Evolutionary conservation across 2,797 vertebrate genomes (phyloP).

Genomic region (Austrolebias charrua): DNA sequence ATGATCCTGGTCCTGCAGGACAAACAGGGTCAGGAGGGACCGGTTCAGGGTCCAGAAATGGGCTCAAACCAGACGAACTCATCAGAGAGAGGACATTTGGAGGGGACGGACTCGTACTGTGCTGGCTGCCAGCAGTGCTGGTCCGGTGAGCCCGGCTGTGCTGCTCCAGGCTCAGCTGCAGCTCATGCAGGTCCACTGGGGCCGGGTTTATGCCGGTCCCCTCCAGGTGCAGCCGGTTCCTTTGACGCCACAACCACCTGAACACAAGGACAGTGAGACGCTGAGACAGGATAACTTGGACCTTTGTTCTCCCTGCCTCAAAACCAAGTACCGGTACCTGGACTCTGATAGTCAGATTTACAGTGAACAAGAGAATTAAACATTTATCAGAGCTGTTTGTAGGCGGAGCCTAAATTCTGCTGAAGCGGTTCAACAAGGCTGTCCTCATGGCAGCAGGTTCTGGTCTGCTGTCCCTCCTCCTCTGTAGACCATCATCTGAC

Average conservation of each 20-base stretch:
- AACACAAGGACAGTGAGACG: not conserved
- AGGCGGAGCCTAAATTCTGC: no score
- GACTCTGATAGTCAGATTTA: no score
- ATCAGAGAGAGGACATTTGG: not conserved
- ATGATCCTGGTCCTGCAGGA: slow-evolving; percentile 56
- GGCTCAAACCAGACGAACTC: no score
- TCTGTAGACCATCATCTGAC: no score
- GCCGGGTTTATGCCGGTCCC: slow-evolving; percentile 92
- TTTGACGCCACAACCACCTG: slow-evolving; percentile 97
- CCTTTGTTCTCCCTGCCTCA: no score
- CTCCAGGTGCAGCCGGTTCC: slow-evolving; percentile 90
- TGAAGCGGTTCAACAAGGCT: no score
- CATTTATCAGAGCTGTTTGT: no score
- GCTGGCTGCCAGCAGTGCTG: slow-evolving; percentile 56
- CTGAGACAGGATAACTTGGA: no score
- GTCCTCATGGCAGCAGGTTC: no score
- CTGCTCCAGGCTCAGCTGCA: slow-evolving; percentile 93
- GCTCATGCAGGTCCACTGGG: slow-evolving; percentile 93
- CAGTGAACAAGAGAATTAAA: no score
- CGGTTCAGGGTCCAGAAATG: no score
- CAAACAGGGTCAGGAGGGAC: not conserved
- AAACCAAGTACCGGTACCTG: not conserved
- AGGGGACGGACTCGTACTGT: slow-evolving; percentile 54
- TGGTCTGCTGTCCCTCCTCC: no score
- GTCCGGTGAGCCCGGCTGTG: slow-evolving; percentile 89